Conservation (phyloP, 2,113 vertebrate species). For the Tenebrosternarchus preto region DNA sequence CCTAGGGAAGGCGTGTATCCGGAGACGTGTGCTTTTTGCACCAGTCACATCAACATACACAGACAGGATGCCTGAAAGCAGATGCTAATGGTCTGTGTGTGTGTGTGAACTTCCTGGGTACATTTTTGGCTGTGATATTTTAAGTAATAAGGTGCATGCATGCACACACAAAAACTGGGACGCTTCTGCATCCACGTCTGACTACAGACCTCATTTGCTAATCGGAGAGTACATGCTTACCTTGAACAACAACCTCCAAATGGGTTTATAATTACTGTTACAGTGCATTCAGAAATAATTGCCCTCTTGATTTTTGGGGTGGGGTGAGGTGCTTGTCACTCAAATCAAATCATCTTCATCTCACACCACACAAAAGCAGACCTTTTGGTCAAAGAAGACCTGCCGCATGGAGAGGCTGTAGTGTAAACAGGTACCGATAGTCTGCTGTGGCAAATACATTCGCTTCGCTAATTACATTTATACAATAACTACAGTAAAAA, state of each 20-base stretch:
- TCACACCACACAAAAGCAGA: background rate
- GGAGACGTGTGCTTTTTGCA: too few relatives aligned
- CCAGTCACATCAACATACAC: background rate
- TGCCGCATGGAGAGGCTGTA: too few relatives aligned
- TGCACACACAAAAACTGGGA: background rate
- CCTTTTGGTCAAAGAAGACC: background rate
- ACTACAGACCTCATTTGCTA: background rate
- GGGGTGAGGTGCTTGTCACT: conserved; percentile 17
- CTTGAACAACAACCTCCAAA: background rate
- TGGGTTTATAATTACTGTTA: background rate
- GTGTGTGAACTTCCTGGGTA: background rate
- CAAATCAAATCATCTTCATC: conserved; percentile 25
- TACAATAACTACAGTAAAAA: background rate
- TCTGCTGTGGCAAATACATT: background rate
- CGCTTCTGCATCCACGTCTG: background rate
- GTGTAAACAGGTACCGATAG: background rate
- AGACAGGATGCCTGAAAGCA: background rate
- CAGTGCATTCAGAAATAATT: conserved; percentile 8
- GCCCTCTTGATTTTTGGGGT: too few relatives aligned
- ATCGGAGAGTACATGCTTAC: conserved; percentile 3
- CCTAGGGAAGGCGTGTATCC: too few relatives aligned
- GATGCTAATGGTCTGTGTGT: background rate
- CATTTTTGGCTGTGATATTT: background rate
- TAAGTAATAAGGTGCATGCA: background rate
- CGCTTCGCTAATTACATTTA: background rate